These are phyloP conservation scores for Ornithorhynchus anatinus DNA, from an alignment of 2,113 vertebrate genomes.

Conservation along the genomic window DNA sequence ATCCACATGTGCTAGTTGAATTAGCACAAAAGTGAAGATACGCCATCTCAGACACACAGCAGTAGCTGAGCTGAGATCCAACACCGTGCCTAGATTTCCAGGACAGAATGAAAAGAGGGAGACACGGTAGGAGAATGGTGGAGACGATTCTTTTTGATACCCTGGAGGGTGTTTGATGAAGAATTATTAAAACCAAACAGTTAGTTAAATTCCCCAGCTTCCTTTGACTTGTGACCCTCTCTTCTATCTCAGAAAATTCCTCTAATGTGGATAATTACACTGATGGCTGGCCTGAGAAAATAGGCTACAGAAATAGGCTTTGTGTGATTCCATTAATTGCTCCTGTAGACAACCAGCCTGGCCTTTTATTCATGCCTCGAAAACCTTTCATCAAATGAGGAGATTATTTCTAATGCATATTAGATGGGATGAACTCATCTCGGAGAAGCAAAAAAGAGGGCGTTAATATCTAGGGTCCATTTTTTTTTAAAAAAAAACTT, in stretches of 20 bases:
- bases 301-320: slow-evolving; percentile 36
- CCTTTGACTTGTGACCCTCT: slow-evolving; percentile 48
- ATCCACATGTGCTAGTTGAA: not conserved
- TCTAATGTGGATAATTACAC: slow-evolving; percentile 56
- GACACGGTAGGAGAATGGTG: not conserved
- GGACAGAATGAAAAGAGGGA: not conserved
- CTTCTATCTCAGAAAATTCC: slow-evolving; percentile 29
- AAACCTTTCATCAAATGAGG: slow-evolving; percentile 58
- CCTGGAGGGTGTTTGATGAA: slow-evolving; percentile 15
- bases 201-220: slow-evolving; percentile 37
- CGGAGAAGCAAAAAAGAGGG: slow-evolving; percentile 32
- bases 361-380: slow-evolving; percentile 47
- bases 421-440: slow-evolving; percentile 53
- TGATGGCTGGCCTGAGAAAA: slow-evolving; percentile 53
- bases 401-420: slow-evolving; percentile 54
- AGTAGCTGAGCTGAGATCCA: not conserved
- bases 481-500: not conserved
- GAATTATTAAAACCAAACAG: slow-evolving; percentile 47
- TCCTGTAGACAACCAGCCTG: slow-evolving; percentile 54
- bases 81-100: not conserved
- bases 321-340: slow-evolving; percentile 59
- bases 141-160: slow-evolving; percentile 12
- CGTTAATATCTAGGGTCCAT: slow-evolving; percentile 2
- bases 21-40: not conserved
- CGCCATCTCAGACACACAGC: not conserved